Evolutionary conservation across 2,888 invertebrate species (phyloP).

Genomic region (Boloria euphrosyne): DNA sequence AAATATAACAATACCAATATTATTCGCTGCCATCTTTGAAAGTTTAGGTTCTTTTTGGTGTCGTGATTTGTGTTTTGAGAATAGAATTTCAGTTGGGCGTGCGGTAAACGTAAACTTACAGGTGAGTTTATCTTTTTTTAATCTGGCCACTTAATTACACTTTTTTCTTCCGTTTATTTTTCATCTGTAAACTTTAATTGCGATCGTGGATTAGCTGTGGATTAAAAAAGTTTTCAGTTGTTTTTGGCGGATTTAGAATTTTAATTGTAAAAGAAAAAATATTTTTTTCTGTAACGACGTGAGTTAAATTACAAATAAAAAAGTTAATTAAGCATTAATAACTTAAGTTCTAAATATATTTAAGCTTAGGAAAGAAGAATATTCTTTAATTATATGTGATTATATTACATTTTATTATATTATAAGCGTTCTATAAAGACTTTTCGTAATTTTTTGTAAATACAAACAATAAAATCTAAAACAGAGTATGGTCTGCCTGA

Average conservation of each 20-base stretch:
- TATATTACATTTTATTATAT: no score
- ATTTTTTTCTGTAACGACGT: neutral
- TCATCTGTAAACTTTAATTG: constrained; percentile 12
- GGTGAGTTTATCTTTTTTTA: constrained; percentile 5
- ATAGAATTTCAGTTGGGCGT: neutral
- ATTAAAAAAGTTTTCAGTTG: constrained; percentile 6
- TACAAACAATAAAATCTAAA: neutral
- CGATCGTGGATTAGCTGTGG: constrained; percentile 8
- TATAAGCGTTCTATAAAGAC: no score
- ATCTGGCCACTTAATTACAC: neutral
- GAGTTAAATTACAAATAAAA: neutral
- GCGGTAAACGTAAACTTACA: constrained; percentile 3
- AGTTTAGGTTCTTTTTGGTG: constrained; percentile 42
- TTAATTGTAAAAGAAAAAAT: neutral
- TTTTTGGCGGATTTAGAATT: neutral
- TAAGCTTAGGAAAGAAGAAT: no score
- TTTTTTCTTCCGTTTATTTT: neutral
- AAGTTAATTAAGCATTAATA: neutral
- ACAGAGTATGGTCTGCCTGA: neutral
- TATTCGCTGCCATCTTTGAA: constrained; percentile 35
- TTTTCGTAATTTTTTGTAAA: neutral
- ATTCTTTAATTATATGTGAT: no score
- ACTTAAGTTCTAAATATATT: no score
- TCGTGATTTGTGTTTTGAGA: constrained; percentile 49
- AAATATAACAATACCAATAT: constrained; percentile 42